Base-by-base conservation (phyloP, 2,797 vertebrate species). In the Brachyrhaphis roseni region DNA sequence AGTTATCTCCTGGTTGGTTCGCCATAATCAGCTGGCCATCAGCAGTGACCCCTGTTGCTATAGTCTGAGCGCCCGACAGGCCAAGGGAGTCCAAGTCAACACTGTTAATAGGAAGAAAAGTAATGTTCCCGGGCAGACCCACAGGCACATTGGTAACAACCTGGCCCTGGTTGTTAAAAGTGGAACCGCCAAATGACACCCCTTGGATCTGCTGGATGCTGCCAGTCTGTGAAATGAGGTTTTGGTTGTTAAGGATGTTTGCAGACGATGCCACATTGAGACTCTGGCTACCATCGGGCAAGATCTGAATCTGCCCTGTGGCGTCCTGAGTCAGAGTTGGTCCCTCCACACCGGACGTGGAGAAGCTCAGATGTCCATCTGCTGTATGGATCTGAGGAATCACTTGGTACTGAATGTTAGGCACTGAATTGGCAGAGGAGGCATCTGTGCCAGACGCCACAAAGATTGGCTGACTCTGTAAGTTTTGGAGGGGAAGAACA, bases 361-460 rank as follows among this genome's bases (percentile, higher is more conserved):
- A 95, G 93, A 98, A 99, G 93, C 97, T 97, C 94, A 99, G 96
- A 87, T 99, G 98, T 94, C 98, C 98, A 83, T 99, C 98, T 84
- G 97, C 94, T 81, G 98, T 97, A 93, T 99, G 98, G 94, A 99
- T 97, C 94, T 99, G 98, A 95, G 98, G 98, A 96, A 99, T 99
- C 95, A 99, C 98, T 97, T 99, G 98, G 96, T 99, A 99, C 83
- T 99, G 98, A 94, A 99, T 98, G 89, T 96, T 99, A 96, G 98
- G 97, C 97, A 99, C 97, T 93, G 97, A 95, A 85, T 95, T 95
- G 96, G 97, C 96, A 89, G 98, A 97, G 83, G 98, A 96, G 86
- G 96, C 91, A 86, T 99, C 97, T 76, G 96, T 96, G 96, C 98
- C 98, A 85, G 97, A 96, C 72, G 98, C 97, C 94, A 99, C 97